A percentile compares a stretch with the other conserved stretches of the same genome.
phyloP scores from a whole-genome alignment of 2,113 vertebrate species.

The Tinamus guttatus region DNA sequence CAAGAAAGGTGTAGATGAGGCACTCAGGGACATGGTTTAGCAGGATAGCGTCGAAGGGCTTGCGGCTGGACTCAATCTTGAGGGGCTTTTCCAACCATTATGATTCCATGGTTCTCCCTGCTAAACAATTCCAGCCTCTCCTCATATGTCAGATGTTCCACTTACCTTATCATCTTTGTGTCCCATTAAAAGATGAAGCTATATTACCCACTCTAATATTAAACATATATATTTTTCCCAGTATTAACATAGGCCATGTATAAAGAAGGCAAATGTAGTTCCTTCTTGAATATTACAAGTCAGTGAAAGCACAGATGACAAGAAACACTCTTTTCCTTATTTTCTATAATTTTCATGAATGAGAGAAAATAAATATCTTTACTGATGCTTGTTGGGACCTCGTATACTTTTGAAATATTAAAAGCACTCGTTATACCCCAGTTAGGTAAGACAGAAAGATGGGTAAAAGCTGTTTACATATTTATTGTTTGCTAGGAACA shows the following conservation, averaged over 20 bases:
- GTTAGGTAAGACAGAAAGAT: neutral
- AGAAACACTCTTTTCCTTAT: neutral
- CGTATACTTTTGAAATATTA: neutral
- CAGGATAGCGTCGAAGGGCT: too few relatives aligned
- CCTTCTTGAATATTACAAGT: neutral
- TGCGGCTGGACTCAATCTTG: too few relatives aligned
- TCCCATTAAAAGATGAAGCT: neutral
- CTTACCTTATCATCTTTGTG: neutral
- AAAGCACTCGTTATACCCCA: neutral
- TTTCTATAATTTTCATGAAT: neutral
- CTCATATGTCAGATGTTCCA: neutral
- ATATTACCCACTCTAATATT: neutral
- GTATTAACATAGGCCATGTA: neutral
- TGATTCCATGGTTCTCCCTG: neutral
- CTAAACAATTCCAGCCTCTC: neutral
- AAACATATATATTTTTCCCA: neutral
- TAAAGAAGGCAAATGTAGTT: neutral
- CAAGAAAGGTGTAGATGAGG: too few relatives aligned
- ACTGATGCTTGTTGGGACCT: neutral
- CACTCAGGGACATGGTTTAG: too few relatives aligned
- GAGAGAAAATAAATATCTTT: neutral
- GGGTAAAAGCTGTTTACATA: neutral
- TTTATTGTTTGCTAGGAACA: too few relatives aligned
- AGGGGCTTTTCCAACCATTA: too few relatives aligned
- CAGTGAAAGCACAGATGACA: neutral